These are phyloP conservation scores for Phaedon cochleariae DNA, from an alignment of 2,888 invertebrate species.

Conservation along the genomic window DNA sequence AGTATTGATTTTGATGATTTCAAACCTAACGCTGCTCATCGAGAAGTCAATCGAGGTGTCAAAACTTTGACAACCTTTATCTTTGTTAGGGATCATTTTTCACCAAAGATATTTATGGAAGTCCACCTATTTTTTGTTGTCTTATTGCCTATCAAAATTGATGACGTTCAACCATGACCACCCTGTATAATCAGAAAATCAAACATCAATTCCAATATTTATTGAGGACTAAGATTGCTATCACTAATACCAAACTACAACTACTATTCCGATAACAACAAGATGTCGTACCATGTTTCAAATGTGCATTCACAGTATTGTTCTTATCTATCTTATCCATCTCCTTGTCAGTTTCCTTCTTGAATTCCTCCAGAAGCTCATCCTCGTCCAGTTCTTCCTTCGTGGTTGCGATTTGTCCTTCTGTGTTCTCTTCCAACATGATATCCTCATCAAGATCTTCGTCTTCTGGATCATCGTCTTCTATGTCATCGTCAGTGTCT, in stretches of 20 bases:
- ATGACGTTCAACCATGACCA: too few species aligned
- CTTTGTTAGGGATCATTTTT: too few species aligned
- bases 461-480: constrained; percentile 32
- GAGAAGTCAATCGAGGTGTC: too few species aligned
- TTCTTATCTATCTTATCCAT: background rate
- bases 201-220: background rate
- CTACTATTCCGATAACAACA: background rate
- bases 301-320: background rate
- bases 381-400: constrained; percentile 28
- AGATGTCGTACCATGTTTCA: background rate
- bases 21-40: too few species aligned
- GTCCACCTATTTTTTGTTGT: too few species aligned
- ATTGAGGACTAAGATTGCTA: background rate
- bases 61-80: too few species aligned
- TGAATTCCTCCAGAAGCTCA: constrained; percentile 16
- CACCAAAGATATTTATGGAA: too few species aligned
- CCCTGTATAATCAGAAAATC: too few species aligned
- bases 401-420: constrained; percentile 12
- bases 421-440: constrained; percentile 27
- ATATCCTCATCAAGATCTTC: constrained; percentile 34
- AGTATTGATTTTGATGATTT: too few species aligned
- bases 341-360: constrained; percentile 11
- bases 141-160: too few species aligned
- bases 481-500: constrained; percentile 25
- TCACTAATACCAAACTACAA: background rate